Conservation (phyloP, 2,113 vertebrate genomes). For the Leucosticte australis region DNA sequence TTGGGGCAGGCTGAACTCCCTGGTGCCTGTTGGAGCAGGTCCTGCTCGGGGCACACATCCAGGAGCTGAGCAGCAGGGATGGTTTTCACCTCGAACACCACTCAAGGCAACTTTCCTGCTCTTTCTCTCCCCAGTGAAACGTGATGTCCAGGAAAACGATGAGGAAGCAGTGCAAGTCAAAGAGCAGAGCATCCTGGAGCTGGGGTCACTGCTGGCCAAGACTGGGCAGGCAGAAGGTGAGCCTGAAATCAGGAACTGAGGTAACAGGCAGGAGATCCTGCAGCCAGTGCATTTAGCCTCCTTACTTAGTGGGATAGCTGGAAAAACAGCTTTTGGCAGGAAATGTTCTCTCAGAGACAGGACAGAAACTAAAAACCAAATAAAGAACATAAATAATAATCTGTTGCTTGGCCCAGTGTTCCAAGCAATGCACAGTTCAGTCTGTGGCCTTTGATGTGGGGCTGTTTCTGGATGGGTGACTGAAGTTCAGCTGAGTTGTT, state of each 20-base stretch:
- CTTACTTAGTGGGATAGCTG: not conserved
- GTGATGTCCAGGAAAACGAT: conserved; percentile 95
- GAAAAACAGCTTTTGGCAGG: not conserved
- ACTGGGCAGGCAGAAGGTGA: conserved; percentile 97
- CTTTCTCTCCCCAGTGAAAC: conserved; percentile 81
- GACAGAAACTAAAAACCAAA: not conserved
- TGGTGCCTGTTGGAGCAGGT: not conserved
- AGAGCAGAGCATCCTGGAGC: conserved; percentile 98
- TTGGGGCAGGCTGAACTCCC: not conserved
- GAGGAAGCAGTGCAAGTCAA: conserved; percentile 97
- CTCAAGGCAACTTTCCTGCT: not conserved
- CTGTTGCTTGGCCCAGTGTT: not conserved
- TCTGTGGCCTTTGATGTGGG: not conserved
- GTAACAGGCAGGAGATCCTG: not conserved
- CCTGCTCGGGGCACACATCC: not conserved
- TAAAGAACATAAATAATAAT: not conserved
- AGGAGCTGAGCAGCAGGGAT: not conserved
- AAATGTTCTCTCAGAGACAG: not conserved
- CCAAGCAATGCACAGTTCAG: not conserved
- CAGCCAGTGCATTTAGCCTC: not conserved
- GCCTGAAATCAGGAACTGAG: not conserved
- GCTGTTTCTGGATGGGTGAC: not conserved
- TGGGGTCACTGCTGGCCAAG: conserved; percentile 93
- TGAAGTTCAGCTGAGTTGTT: not conserved
- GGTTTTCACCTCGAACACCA: not conserved